phyloP scores from a whole-genome alignment of 1,140 invertebrate genomes.

The Bombus polaris region DNA sequence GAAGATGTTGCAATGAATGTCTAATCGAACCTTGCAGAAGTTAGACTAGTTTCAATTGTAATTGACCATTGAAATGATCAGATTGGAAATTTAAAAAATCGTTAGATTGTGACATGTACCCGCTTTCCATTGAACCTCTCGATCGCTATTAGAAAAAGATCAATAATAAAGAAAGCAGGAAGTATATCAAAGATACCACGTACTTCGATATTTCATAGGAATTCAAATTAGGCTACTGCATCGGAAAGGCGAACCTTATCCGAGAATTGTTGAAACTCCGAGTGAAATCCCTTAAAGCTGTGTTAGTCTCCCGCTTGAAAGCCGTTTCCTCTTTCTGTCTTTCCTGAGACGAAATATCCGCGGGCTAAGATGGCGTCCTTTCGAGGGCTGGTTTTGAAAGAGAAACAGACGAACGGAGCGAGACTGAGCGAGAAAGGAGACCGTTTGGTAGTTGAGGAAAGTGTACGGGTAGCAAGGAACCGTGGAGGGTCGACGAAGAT shows the following conservation, averaged over 20 bases:
- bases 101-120: no score
- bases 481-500: slow-evolving; percentile 60
- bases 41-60: no score
- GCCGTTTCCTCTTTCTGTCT: slow-evolving; percentile 59
- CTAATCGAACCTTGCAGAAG: no score
- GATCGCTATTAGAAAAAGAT: not conserved
- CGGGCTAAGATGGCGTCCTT: slow-evolving; percentile 72
- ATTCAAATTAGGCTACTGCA: slow-evolving; percentile 81
- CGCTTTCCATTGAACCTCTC: no score
- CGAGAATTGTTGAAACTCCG: slow-evolving; percentile 79
- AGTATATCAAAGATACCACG: not conserved
- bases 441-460: slow-evolving; percentile 61
- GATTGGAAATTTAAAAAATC: no score
- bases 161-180: not conserved
- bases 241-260: slow-evolving; percentile 73
- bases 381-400: not conserved
- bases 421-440: slow-evolving; percentile 34
- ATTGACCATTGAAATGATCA: no score
- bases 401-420: slow-evolving; percentile 28
- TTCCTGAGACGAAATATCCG: slow-evolving; percentile 76
- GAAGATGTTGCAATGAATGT: no score
- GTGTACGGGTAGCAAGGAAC: slow-evolving; percentile 54
- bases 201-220: not conserved
- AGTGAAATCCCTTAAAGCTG: slow-evolving; percentile 73
- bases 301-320: slow-evolving; percentile 64